Conservation (phyloP, 2,113 vertebrate species). For the Galemys pyrenaicus region DNA sequence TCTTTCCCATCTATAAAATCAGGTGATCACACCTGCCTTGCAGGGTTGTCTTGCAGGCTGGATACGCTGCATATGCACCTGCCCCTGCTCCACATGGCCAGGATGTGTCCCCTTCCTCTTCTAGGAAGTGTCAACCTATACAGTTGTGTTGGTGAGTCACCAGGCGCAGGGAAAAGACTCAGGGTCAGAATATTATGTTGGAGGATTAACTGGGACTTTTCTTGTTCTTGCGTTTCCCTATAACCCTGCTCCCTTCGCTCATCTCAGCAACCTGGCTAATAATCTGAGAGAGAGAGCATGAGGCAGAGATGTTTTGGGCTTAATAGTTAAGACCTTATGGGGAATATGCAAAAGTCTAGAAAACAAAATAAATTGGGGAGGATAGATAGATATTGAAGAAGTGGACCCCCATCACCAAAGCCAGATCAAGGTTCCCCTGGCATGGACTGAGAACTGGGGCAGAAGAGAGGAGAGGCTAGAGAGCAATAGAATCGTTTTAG, state of each 20-base stretch:
- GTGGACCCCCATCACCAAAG: neutral
- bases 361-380: neutral
- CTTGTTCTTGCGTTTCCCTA: neutral
- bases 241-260: neutral
- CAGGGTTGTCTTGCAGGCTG: neutral
- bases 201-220: neutral
- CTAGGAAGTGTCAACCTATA: too few relatives aligned
- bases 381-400: neutral
- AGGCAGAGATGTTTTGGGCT: neutral
- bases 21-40: neutral
- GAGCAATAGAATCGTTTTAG: too few relatives aligned
- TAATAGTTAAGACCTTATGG: neutral
- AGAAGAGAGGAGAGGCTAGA: neutral
- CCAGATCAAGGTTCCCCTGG: neutral
- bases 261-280: neutral
- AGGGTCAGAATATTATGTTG: rapidly evolving
- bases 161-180: neutral
- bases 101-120: neutral
- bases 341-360: neutral
- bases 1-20: neutral
- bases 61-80: rapidly evolving
- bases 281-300: neutral
- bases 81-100: neutral
- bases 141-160: rapidly evolving
- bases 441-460: neutral